A percentile compares a stretch with the other conserved stretches of the same genome.
Evolutionary conservation across 92 coral and sea anemone species (phyloP).

Genomic region (Phenganax subtilis): DNA sequence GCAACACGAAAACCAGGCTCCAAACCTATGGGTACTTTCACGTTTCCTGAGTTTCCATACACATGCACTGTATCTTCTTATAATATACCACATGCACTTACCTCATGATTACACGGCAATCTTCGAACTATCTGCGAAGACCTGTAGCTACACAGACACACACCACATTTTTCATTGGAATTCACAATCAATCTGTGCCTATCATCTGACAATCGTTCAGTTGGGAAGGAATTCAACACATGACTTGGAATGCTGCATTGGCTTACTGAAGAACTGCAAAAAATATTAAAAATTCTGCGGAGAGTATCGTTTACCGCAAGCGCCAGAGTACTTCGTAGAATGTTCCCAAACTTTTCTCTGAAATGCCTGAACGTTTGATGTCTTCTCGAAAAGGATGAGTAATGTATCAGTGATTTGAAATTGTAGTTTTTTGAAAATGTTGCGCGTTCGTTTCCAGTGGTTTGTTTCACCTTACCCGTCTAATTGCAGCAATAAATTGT

Average conservation of each 20-base stretch:
- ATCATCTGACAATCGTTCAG: slow-evolving; percentile 64
- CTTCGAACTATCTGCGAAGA: slow-evolving; percentile 65
- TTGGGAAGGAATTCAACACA: slow-evolving; percentile 69
- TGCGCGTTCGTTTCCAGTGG: too few species aligned
- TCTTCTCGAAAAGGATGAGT: too few species aligned
- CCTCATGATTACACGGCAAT: slow-evolving; percentile 72
- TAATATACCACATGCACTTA: neutral
- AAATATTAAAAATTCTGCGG: neutral
- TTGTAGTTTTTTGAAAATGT: too few species aligned
- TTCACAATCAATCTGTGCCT: slow-evolving; percentile 60
- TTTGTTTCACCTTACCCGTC: slow-evolving; percentile 59
- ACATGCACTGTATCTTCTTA: neutral
- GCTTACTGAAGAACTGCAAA: slow-evolving; percentile 63
- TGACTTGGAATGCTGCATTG: slow-evolving; percentile 79
- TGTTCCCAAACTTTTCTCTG: too few species aligned
- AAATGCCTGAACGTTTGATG: too few species aligned
- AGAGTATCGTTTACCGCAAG: too few species aligned
- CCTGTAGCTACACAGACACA: slow-evolving; percentile 68
- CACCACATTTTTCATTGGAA: slow-evolving; percentile 62
- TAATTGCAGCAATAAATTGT: slow-evolving; percentile 83
- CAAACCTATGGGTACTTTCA: neutral
- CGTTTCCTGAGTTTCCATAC: neutral
- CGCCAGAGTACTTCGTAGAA: too few species aligned
- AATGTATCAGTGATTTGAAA: too few species aligned
- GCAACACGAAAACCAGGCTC: neutral